Evolutionary conservation across 2,888 invertebrate genomes (phyloP).

Genomic region (Lamproptera curius): DNA sequence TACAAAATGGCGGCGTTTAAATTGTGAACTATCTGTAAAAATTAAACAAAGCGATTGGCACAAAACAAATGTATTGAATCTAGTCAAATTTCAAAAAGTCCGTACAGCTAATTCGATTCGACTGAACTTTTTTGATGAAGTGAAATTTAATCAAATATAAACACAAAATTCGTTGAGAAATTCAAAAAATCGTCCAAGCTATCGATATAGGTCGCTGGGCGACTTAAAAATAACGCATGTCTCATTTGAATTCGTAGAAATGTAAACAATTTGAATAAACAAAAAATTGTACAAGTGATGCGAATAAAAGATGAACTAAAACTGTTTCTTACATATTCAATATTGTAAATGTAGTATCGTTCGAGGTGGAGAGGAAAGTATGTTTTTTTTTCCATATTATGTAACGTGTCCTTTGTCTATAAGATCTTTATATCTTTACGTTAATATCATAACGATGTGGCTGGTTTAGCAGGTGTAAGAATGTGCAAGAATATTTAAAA

Average conservation of each 20-base stretch:
- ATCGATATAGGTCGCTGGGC: conserved; percentile 68
- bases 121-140: conserved; percentile 51
- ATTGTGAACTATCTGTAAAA: no score
- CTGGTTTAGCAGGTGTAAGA: conserved; percentile 72
- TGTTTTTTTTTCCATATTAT: conserved; percentile 69
- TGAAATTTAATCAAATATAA: no score
- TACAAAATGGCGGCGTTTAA: conserved; percentile 28
- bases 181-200: conserved; percentile 71
- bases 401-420: conserved; percentile 69
- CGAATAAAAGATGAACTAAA: no score
- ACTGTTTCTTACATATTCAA: conserved; percentile 50
- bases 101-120: conserved; percentile 61
- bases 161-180: conserved; percentile 40
- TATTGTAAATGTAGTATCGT: conserved; percentile 55
- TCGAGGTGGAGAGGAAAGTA: conserved; percentile 52
- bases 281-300: no score
- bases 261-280: conserved; percentile 58
- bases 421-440: conserved; percentile 72
- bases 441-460: conserved; percentile 68
- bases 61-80: conserved; percentile 61
- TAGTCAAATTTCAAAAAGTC: conserved; percentile 70
- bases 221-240: conserved; percentile 48
- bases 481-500: conserved; percentile 75
- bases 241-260: conserved; percentile 73
- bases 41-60: conserved; percentile 53